These are phyloP conservation scores for Nomia melanderi DNA, from an alignment of 1,140 invertebrate species.

Conservation along the genomic window DNA sequence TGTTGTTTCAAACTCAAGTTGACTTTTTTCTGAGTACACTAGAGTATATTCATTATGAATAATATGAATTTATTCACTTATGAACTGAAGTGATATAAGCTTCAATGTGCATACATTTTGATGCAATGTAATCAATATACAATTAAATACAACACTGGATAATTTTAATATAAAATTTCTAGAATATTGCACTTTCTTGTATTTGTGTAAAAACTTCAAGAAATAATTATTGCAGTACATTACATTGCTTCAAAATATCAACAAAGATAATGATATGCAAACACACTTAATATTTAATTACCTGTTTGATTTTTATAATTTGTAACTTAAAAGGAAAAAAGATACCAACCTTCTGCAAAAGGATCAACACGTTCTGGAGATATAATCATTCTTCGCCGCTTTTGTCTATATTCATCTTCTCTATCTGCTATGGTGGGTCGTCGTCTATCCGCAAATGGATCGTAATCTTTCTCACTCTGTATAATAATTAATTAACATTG, in stretches of 20 bases:
- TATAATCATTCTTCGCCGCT: constrained; percentile 93
- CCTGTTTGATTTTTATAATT: constrained; percentile 25
- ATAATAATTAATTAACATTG: constrained; percentile 58
- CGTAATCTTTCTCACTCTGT: constrained; percentile 95
- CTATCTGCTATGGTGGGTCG: constrained; percentile 95
- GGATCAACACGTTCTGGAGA: constrained; percentile 98
- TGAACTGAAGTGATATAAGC: constrained; percentile 32
- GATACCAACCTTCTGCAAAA: constrained; percentile 95
- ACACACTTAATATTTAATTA: constrained; percentile 42
- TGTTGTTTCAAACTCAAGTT: constrained; percentile 7
- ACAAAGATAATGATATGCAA: constrained; percentile 23
- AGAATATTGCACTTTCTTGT: neutral
- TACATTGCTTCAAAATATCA: constrained; percentile 45
- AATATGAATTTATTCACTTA: constrained; percentile 6
- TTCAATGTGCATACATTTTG: constrained; percentile 36
- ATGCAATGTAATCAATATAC: constrained; percentile 32
- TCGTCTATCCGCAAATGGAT: constrained; percentile 97
- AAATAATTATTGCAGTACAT: neutral
- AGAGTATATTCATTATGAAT: constrained; percentile 3
- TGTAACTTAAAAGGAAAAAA: constrained; percentile 57
- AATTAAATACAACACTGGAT: neutral
- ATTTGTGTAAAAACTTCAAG: neutral
- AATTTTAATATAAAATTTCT: too few relatives aligned
- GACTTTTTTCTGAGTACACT: neutral
- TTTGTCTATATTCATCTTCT: constrained; percentile 97